Evolutionary conservation across 2,113 vertebrate genomes (phyloP), one percentile per base, ranked within the genome.

Genomic region (Pipa parva): DNA sequence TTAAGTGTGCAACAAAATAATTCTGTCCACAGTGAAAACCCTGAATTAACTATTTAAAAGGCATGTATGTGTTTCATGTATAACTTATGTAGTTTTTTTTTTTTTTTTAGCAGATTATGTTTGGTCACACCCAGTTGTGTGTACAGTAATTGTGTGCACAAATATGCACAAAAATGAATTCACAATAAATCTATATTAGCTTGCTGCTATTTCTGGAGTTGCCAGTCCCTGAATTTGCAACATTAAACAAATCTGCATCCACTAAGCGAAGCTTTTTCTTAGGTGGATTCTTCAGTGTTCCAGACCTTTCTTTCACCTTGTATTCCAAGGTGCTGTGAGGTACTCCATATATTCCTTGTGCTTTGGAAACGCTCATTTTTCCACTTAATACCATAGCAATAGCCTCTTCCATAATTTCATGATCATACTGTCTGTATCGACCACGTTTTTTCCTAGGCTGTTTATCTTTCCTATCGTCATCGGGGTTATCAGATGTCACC

Each of bases 261-360:
- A 86, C 81, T 88, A 83, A 83, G 79, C 91, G 90, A 79, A 92
- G 90, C 76, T 97, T 99, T 88, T 95, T 98, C 89, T 99, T 99
- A 79, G 97, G 96, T 6, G 95, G 96, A 75, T 91, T 97, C 90
- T 99, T 99, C 85, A 99, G 81, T 57, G 91, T 99, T 83, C 97
- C 97, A 81, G 93, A 93, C 80, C 97, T 91, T 82, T 99, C 97
- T 81, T 99, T 99, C 73, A 99, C 94, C 91, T 99, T 99, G 87
- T 99, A 99, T 92, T 99, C 97, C 87, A 99, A 94, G 89, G 97
- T 99, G 94, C 97, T 99, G 87, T 99, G 97, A 80, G 97, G 97
- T 80, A 99, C 91, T 76, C 97, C 96, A 79, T 99, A 99, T 77
- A 98, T 89, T 76, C 93, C 92, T 87, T 99, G 97, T 89, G 97